Percentiles rank a stretch among this genome's conserved stretches.
Evolutionary conservation across 2,113 vertebrate species (phyloP).

Genomic region (Enhydra lutris): DNA sequence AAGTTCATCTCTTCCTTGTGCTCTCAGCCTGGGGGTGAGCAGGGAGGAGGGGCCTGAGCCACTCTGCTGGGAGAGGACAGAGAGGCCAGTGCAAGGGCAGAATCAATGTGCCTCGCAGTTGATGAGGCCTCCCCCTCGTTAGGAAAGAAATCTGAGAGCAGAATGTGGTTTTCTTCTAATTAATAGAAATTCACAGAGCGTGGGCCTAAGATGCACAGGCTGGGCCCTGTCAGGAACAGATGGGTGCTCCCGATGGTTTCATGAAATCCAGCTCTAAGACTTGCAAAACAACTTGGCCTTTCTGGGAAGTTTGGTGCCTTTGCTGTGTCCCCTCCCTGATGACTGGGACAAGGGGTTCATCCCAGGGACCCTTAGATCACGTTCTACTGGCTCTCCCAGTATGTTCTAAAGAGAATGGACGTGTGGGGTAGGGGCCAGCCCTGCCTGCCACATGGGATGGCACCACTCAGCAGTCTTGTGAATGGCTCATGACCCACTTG

Average conservation of each 20-base stretch:
- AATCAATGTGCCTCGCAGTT: accelerated
- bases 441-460: neutral
- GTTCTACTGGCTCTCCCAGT: neutral
- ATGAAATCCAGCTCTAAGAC: neutral
- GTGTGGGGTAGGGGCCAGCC: accelerated
- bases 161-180: neutral
- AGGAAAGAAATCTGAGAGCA: neutral
- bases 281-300: constrained; percentile 56
- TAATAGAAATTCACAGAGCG: neutral
- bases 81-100: neutral
- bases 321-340: neutral
- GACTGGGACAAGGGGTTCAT: neutral
- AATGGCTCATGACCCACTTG: neutral
- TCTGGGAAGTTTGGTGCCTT: neutral
- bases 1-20: neutral
- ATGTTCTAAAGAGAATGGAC: neutral
- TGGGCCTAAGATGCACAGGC: constrained; percentile 2
- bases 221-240: constrained; percentile 31
- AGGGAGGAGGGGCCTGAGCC: neutral
- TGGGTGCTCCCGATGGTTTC: neutral
- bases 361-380: accelerated
- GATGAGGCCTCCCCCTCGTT: neutral
- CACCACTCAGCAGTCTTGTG: neutral
- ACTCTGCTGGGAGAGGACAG: neutral
- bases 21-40: neutral